Evolutionary conservation across 2,888 invertebrate species (phyloP).

Genomic region (Cremastinae sp.): DNA sequence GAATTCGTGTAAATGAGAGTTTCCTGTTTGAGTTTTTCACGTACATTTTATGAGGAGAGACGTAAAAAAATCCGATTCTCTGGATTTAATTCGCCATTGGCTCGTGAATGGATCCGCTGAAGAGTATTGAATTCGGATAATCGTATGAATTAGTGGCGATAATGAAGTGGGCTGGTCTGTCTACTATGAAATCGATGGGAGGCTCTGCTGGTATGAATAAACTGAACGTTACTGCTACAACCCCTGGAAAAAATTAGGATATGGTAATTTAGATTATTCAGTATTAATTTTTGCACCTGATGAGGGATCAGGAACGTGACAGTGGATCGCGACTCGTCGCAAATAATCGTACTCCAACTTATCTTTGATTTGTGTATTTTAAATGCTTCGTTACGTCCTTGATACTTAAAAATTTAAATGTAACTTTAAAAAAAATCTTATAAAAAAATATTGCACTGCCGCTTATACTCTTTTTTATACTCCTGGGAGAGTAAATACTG

Average conservation of each 20-base stretch:
- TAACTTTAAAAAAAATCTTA: too few relatives aligned
- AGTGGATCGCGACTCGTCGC: not conserved
- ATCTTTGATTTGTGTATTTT: too few relatives aligned
- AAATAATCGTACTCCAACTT: not conserved
- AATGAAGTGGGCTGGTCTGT: constrained; percentile 40
- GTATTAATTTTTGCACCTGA: too few relatives aligned
- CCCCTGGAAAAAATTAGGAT: constrained; percentile 25
- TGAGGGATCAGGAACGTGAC: too few relatives aligned
- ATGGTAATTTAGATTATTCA: not conserved
- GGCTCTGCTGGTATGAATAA: not conserved
- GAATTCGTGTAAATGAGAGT: too few relatives aligned
- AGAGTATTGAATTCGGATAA: constrained; percentile 26
- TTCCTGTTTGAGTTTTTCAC: too few relatives aligned
- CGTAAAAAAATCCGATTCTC: not conserved
- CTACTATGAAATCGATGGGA: constrained; percentile 34
- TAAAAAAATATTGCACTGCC: too few relatives aligned
- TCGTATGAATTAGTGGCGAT: constrained; percentile 23
- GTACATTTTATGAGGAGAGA: too few relatives aligned
- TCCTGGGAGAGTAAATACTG: too few relatives aligned
- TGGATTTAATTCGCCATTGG: constrained; percentile 13
- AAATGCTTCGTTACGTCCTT: too few relatives aligned
- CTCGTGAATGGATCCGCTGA: constrained; percentile 38
- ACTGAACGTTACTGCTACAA: constrained; percentile 4
- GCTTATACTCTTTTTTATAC: too few relatives aligned
- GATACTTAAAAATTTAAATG: too few relatives aligned